Evolutionary conservation across 2,888 invertebrate species (phyloP), one percentile per base, ranked within the genome.

Genomic region (Hylaea fasciaria): DNA sequence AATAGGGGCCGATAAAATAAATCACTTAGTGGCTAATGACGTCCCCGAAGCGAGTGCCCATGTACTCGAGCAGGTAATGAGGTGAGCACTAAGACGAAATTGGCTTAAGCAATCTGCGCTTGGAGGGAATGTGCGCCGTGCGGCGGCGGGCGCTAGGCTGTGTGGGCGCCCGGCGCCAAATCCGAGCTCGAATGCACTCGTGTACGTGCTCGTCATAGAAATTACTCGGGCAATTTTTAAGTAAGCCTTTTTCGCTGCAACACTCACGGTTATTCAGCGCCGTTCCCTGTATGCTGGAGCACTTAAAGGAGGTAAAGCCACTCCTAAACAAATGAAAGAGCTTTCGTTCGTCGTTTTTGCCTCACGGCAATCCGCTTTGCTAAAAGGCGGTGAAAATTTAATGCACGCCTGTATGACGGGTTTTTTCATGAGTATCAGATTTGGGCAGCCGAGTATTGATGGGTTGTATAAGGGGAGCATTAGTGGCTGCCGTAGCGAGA

Each of bases 321-420:
- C 86, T 85, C 84, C 85, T 86, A 87, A 88, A 90, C 89, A 88
- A 90, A 89, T 89, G 86, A 88, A 90, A 89, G 86, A 86, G 84
- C 82, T 85, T 86, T 83, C 84, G 77, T 83, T 81, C 80, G 76
- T 75, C 80, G 79, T 81, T 81, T 84, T 83, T 77, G 74, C 78
- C 77, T 80, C 77, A 78, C 78, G 73, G 78, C 80, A 85, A 89
- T 86, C 85, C 85, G 85, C 86, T 89, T 87, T 85, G 79, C 85
- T 84, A 83, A 84, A 83, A 84, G 83, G 80, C 81, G 78, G 81
- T 83, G 85, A 87, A 89, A 87, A 83, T 85, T 85, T 86, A 86
- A 90, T 88, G 83, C 77, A 81, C 74, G 73, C 74, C 71, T 83
- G 86, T 85, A 85, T 83, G 74, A 80, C 73, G 63, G 59, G 64